Percentiles rank a stretch among this genome's conserved stretches.
Conservation (phyloP, 2,797 vertebrate genomes). For the Chelon auratus region DNA sequence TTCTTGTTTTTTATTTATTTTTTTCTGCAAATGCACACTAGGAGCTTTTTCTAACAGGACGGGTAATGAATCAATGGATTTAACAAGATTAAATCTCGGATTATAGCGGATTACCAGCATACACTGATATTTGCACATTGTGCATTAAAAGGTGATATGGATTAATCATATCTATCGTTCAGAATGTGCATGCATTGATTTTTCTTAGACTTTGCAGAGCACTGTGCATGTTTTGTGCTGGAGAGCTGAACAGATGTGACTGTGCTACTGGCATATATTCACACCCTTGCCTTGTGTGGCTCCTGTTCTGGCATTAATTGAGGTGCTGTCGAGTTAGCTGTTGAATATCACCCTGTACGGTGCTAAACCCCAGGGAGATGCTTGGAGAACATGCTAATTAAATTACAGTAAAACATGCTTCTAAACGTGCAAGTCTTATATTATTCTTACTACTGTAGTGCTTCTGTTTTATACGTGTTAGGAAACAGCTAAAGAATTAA, state of each 20-base stretch:
- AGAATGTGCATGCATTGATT: conserved; percentile 1
- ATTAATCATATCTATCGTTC: conserved; percentile 7
- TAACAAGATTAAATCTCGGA: conserved; percentile 70
- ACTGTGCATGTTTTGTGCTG: neutral
- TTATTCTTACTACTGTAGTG: neutral
- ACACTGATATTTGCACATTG: conserved; percentile 23
- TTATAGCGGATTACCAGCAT: conserved; percentile 69
- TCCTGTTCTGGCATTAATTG: conserved; percentile 16
- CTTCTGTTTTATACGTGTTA: conserved; percentile 6
- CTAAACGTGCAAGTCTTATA: conserved; percentile 16
- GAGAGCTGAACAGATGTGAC: neutral
- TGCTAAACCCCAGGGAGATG: conserved; percentile 45
- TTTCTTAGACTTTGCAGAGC: neutral
- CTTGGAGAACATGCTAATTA: conserved; percentile 56
- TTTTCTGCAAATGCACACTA: neutral
- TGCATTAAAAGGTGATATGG: conserved; percentile 5
- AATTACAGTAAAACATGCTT: conserved; percentile 40
- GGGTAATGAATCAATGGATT: conserved; percentile 52
- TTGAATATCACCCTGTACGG: conserved; percentile 48
- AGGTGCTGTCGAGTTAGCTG: conserved; percentile 39
- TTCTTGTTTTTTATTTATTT: conserved; percentile 17
- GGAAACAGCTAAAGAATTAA: neutral
- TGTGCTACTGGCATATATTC: neutral
- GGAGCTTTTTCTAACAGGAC: conserved; percentile 44
- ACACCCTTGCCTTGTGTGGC: conserved; percentile 19